A percentile compares a stretch with the other conserved stretches of the same genome.
Conservation (phyloP, 1,140 invertebrate species). For the Coenobita brevimanus region DNA sequence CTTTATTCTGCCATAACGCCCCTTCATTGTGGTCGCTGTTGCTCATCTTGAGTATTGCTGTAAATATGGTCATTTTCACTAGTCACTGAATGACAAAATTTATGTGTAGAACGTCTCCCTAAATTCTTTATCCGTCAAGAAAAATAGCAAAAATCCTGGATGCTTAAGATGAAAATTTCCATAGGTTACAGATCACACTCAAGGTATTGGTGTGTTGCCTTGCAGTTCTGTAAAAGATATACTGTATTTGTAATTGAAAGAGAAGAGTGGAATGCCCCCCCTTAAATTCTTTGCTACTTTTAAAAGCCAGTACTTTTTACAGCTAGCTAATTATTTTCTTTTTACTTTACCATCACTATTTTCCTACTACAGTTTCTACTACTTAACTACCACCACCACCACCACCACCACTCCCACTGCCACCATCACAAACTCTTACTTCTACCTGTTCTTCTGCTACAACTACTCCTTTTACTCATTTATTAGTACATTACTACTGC, state of each 20-base stretch:
- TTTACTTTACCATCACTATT: too few relatives aligned
- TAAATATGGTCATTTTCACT: conserved; percentile 65
- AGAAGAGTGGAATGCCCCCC: conserved; percentile 64
- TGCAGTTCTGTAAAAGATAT: conserved; percentile 42
- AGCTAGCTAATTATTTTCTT: background rate
- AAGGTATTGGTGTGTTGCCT: conserved; percentile 60
- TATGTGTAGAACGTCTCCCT: background rate
- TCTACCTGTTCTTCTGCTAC: background rate
- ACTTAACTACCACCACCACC: too few relatives aligned
- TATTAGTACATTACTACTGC: background rate
- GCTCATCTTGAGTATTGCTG: conserved; percentile 59
- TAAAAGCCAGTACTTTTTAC: background rate
- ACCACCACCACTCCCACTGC: background rate
- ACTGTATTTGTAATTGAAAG: conserved; percentile 15
- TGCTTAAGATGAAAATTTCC: conserved; percentile 51
- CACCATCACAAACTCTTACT: background rate
- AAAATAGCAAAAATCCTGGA: background rate
- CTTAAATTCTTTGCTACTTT: conserved; percentile 25
- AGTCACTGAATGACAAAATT: background rate
- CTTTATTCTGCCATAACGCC: conserved; percentile 63
- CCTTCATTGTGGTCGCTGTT: conserved; percentile 61
- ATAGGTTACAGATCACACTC: conserved; percentile 64
- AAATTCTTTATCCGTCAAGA: background rate
- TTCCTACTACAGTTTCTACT: too few relatives aligned
- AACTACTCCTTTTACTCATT: background rate